These are phyloP conservation scores for Bufo bufo DNA, from an alignment of 2,113 vertebrate species.

Conservation along the genomic window DNA sequence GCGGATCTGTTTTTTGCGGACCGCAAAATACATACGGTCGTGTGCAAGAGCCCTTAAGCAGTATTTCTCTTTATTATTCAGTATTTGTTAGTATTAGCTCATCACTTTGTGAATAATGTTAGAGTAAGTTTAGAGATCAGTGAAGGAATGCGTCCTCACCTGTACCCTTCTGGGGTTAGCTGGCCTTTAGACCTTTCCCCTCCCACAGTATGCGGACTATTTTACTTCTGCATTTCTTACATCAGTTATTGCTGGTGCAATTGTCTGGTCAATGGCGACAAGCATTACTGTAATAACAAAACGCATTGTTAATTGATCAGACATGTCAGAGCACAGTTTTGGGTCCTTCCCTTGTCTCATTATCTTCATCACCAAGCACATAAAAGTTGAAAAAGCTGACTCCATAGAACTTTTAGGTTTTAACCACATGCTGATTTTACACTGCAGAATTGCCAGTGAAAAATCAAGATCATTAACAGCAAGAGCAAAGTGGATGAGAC, in stretches of 20 bases:
- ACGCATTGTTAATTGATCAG: background rate
- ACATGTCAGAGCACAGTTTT: conserved; percentile 1
- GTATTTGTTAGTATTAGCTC: background rate
- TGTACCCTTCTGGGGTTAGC: conserved; percentile 15
- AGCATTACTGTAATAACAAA: background rate
- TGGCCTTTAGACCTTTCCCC: conserved; percentile 42
- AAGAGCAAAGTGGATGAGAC: no score
- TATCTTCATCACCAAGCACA: background rate
- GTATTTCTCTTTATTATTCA: no score
- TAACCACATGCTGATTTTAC: no score
- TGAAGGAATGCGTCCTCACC: conserved; percentile 23
- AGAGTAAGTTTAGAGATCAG: background rate
- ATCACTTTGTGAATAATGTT: background rate
- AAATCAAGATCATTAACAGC: no score
- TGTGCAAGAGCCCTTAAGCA: no score
- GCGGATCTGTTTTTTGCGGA: no score
- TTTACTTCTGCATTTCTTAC: conserved; percentile 25
- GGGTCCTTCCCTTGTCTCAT: background rate
- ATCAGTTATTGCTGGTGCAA: background rate
- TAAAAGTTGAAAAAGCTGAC: no score
- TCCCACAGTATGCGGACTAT: conserved; percentile 22
- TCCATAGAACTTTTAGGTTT: no score
- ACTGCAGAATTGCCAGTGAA: no score
- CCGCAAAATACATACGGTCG: no score
- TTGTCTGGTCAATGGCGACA: background rate